Conservation (phyloP, 2,888 invertebrate species). For the Napeogenes inachia region DNA sequence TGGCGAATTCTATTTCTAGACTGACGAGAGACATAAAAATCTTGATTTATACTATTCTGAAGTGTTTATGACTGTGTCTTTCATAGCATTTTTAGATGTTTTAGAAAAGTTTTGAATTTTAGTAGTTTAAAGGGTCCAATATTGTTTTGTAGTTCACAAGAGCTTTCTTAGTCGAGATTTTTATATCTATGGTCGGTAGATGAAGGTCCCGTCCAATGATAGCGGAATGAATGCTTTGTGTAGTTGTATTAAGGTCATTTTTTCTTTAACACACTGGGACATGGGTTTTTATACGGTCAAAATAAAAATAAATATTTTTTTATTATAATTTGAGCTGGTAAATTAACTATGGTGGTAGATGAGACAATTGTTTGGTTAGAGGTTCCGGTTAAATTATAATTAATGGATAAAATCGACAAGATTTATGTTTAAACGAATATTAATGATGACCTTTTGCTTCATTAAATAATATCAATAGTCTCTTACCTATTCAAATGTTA, state of each 20-base stretch:
- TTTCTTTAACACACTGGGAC: background rate
- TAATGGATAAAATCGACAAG: no score
- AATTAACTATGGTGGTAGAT: background rate
- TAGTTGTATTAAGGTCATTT: background rate
- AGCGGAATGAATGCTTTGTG: conserved; percentile 8
- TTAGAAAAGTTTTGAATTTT: conserved; percentile 21
- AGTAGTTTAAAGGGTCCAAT: conserved; percentile 22
- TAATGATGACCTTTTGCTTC: no score
- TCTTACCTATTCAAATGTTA: conserved; percentile 8
- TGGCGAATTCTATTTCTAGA: background rate
- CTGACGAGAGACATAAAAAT: conserved; percentile 10
- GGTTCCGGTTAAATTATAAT: no score
- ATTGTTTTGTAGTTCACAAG: conserved; percentile 1
- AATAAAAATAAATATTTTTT: background rate
- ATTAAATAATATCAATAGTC: background rate
- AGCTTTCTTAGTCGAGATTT: conserved; percentile 14
- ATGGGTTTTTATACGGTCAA: background rate
- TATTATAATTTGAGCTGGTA: background rate
- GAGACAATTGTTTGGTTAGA: no score
- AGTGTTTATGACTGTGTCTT: conserved; percentile 11
- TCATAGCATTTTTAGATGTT: conserved; percentile 22
- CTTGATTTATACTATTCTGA: conserved; percentile 11
- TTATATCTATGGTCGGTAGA: conserved; percentile 11
- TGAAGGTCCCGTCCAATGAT: background rate
- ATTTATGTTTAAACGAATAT: no score